Evolutionary conservation across 2,113 vertebrate species (phyloP).

Genomic region (Daphoenositta chrysoptera): DNA sequence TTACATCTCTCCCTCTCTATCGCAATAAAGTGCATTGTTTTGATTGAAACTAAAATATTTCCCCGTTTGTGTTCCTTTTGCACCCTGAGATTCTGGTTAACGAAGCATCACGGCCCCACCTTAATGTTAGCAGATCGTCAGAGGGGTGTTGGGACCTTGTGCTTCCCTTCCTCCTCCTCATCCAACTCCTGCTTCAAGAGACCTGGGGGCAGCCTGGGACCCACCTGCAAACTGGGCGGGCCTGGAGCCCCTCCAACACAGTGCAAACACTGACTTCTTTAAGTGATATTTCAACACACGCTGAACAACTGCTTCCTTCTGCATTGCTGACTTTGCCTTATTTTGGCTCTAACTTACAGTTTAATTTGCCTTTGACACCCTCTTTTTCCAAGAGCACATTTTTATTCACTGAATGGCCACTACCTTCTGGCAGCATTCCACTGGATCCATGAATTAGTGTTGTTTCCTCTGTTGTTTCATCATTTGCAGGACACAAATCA

Average conservation of each 20-base stretch:
- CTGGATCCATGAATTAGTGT: background rate
- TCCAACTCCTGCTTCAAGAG: background rate
- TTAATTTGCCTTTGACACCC: conserved; percentile 14
- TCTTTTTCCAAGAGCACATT: background rate
- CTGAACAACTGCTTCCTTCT: background rate
- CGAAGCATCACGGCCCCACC: no score
- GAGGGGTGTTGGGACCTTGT: background rate
- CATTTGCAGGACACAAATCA: background rate
- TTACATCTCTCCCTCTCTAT: no score
- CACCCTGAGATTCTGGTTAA: no score
- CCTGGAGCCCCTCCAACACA: background rate
- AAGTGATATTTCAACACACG: background rate
- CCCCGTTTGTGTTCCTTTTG: no score
- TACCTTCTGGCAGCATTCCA: background rate
- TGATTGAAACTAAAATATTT: no score
- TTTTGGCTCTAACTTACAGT: background rate
- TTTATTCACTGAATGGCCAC: background rate
- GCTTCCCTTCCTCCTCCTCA: background rate
- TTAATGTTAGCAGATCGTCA: no score
- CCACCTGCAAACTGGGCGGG: background rate
- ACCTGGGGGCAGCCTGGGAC: no score
- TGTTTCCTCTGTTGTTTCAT: background rate
- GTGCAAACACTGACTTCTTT: background rate
- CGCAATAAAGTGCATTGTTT: no score
- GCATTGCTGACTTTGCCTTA: background rate